Evolutionary conservation across 2,888 invertebrate species (phyloP).

Genomic region (Calephelis perditalis): DNA sequence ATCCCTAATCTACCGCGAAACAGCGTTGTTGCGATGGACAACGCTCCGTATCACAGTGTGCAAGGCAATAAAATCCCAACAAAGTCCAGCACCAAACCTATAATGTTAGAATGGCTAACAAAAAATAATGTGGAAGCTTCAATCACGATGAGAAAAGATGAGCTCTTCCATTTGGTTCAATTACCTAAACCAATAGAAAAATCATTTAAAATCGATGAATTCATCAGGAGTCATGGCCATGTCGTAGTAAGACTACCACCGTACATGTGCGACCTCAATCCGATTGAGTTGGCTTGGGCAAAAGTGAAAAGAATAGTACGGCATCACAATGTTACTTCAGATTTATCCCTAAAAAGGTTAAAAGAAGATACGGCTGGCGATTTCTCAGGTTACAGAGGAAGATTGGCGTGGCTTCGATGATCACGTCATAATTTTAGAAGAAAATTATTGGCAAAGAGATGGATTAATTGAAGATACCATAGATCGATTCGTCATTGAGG

Average conservation of each 20-base stretch:
- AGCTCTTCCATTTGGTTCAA: constrained; percentile 19
- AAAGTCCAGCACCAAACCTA: constrained; percentile 22
- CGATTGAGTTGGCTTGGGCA: constrained; percentile 27
- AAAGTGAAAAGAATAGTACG: constrained; percentile 24
- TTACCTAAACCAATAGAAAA: constrained; percentile 4
- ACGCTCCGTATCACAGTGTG: constrained; percentile 23
- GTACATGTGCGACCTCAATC: constrained; percentile 27
- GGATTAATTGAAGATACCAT: constrained; percentile 23
- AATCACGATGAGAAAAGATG: constrained; percentile 22
- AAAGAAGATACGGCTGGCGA: constrained; percentile 23
- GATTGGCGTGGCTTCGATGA: constrained; percentile 26
- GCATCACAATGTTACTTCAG: constrained; percentile 21
- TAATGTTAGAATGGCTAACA: constrained; percentile 26
- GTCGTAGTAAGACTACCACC: constrained; percentile 22
- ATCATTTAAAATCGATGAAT: constrained; percentile 20
- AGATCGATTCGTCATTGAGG: neutral
- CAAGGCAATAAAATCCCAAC: constrained; percentile 24
- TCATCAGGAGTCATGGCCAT: constrained; percentile 18
- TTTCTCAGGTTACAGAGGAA: constrained; percentile 18
- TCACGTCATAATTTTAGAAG: constrained; percentile 24
- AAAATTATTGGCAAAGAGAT: constrained; percentile 25
- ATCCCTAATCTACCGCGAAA: constrained; percentile 15
- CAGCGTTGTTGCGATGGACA: neutral
- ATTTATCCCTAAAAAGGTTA: constrained; percentile 22
- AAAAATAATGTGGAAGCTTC: constrained; percentile 24